phyloP scores from a whole-genome alignment of 1,140 invertebrate genomes.

The Anagrus nilaparvatae region DNA sequence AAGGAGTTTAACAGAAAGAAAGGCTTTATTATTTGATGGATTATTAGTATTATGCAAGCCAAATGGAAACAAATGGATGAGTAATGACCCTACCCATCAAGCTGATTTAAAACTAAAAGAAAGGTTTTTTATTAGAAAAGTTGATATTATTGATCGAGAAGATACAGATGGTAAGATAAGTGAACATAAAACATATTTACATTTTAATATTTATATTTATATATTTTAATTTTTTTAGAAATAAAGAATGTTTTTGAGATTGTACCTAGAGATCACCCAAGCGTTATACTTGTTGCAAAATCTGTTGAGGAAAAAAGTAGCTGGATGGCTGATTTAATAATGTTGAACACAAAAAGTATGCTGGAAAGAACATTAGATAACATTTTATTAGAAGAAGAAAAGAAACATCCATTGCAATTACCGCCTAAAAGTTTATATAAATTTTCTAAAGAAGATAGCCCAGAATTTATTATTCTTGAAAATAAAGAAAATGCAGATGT shows the following conservation, averaged over 20 bases:
- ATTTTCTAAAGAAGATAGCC: conserved; percentile 86
- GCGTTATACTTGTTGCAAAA: conserved; percentile 68
- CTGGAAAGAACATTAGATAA: conserved; percentile 79
- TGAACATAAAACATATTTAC: background rate
- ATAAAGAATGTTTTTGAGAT: conserved; percentile 87
- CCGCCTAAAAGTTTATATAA: conserved; percentile 76
- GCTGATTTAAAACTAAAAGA: conserved; percentile 70
- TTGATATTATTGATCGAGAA: conserved; percentile 82
- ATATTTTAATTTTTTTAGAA: conserved; percentile 45
- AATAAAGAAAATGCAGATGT: conserved; percentile 74
- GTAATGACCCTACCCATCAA: conserved; percentile 53
- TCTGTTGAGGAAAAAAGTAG: conserved; percentile 82
- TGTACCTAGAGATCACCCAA: conserved; percentile 58
- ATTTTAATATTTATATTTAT: background rate
- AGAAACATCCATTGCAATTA: conserved; percentile 80
- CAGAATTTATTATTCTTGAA: conserved; percentile 90
- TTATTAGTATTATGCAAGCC: conserved; percentile 90
- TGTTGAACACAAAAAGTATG: conserved; percentile 92
- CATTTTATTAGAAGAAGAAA: conserved; percentile 86
- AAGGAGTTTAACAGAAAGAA: conserved; percentile 75
- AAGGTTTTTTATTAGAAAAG: conserved; percentile 82
- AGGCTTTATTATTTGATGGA: conserved; percentile 92
- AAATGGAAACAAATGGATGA: conserved; percentile 59
- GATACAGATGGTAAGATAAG: conserved; percentile 57
- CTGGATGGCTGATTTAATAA: conserved; percentile 96